Evolutionary conservation across 2,113 vertebrate species (phyloP), one percentile per base, ranked within the genome.

Genomic region (Grallaria varia): DNA sequence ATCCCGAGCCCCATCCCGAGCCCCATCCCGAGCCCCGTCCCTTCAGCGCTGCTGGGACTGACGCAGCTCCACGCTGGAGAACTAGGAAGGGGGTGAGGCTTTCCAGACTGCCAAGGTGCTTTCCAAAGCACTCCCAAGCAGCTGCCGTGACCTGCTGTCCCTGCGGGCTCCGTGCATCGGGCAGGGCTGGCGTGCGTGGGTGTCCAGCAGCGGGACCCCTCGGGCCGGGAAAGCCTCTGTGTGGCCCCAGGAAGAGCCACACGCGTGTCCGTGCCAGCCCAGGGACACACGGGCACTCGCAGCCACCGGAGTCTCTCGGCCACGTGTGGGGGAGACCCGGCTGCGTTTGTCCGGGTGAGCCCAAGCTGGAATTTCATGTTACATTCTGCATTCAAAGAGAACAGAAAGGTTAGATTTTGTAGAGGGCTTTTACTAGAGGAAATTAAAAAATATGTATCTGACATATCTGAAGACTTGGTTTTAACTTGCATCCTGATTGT

Each of bases 391-490:
- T 30, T 92, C 44, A 6, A 73, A 69, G 49, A 44, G 21, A 76
- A 85, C 79, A 62, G 69, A 42, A 69, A 84, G 12, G 19, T 4
- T 81, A 50, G 84, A 10, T 78, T 75, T 84, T 56, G 83, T 66
- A 33, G 83, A 73, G 35, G 59, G 72, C 14, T 93, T 93, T 90
- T 68, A 37, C 79, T 76, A 72, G 76, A 95, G 95, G 93, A 96
- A 96, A 96, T 93, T 89, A 87, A 96, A 93, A 97, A 96, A 91
- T 89, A 94, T 75, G 83, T 90, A 94, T 90, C 76, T 92, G 95
- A 94, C 76, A 49, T 96, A 67, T 93, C 44, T 81, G 93, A 96
- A 82, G 92, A 52, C 52, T 77, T 25, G 35, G 85, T 81, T 95
- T 94, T 92, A 95, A 89, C 92, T 93, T 53, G 83, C 72, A 75